Percentiles rank a stretch among this genome's conserved stretches.
Conservation (phyloP, 2,888 invertebrate genomes). For the Exocentrus adspersus region DNA sequence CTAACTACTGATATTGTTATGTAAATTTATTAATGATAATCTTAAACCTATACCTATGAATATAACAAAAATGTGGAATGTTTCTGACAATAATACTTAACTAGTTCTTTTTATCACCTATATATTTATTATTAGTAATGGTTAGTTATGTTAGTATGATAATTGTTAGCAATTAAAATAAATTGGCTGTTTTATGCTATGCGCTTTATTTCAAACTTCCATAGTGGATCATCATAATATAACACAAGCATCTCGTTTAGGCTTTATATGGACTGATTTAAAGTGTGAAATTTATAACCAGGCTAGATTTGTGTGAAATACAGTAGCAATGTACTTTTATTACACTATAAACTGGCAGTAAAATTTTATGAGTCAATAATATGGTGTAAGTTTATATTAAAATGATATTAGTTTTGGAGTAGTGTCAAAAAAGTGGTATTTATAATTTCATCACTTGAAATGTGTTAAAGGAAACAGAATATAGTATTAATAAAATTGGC, state of each 20-base stretch:
- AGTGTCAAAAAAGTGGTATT: background rate
- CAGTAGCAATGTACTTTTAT: slow-evolving; percentile 50
- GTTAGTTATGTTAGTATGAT: too few species aligned
- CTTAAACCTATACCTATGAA: too few species aligned
- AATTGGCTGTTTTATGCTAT: too few species aligned
- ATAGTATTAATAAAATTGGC: background rate
- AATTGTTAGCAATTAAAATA: too few species aligned
- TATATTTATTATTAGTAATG: too few species aligned
- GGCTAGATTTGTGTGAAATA: slow-evolving; percentile 44
- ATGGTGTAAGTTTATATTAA: slow-evolving; percentile 42
- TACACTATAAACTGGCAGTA: slow-evolving; percentile 47
- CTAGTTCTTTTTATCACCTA: too few species aligned
- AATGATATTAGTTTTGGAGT: slow-evolving; percentile 17
- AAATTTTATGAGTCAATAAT: slow-evolving; percentile 50
- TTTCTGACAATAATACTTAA: too few species aligned
- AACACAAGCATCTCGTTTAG: background rate
- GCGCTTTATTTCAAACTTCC: background rate
- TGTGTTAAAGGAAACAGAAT: background rate
- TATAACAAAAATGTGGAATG: too few species aligned
- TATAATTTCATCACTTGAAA: background rate
- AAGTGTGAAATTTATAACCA: slow-evolving; percentile 33
- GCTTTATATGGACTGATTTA: background rate
- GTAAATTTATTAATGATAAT: too few species aligned
- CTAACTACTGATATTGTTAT: too few species aligned
- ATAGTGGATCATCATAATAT: background rate